Evolutionary conservation across 2,888 invertebrate species (phyloP), one percentile per base, ranked within the genome.

Genomic region (Xanthorhoe designata): DNA sequence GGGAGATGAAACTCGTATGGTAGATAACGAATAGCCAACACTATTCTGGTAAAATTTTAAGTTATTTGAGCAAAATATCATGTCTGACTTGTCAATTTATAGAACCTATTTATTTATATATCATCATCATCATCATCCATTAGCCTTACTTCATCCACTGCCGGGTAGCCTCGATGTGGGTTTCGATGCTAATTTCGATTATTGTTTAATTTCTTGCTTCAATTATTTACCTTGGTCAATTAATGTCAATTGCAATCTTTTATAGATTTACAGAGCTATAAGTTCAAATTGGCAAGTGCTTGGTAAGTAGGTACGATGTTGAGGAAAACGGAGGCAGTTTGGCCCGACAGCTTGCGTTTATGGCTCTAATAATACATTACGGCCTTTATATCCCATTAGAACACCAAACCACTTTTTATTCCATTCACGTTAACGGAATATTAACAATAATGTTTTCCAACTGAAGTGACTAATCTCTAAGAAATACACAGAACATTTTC

Each of bases 291-390:
- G 55, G 61, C 42, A 56, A 18, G 45, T 58, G 13, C 38, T 42
- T 35, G 8, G 17, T 53, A 49, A 9, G 15, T 52, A 53, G 13
- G 17, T 29, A 63, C 17, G 38, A 47, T 55, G 61, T 62, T 66
- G 55, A 61, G 58, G 55, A 42, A 58, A 66, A 35, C 35, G 62
- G 61, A 18, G 51, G 68, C 65, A 63, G 68, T 69, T 60, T 35
- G 58, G 60, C 68, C 69, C 72, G 70, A 60, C 80, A 68, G 78
- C 75, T 80, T 73, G 78, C 71, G 69, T 72, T 80, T 75, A 78
- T 73, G 66, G 73, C 68, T 60, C 71, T 75, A 75, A 79, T 76
- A 80, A 76, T 72, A 75, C 74, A 78, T 75, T 74, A 72, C 73
- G 70, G 64, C 58, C 73, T 74, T 72, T 72, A 76, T 72, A 73